A percentile compares a stretch with the other conserved stretches of the same genome.
Evolutionary conservation across 2,888 invertebrate species (phyloP).

Genomic region (Dusona sp.): DNA sequence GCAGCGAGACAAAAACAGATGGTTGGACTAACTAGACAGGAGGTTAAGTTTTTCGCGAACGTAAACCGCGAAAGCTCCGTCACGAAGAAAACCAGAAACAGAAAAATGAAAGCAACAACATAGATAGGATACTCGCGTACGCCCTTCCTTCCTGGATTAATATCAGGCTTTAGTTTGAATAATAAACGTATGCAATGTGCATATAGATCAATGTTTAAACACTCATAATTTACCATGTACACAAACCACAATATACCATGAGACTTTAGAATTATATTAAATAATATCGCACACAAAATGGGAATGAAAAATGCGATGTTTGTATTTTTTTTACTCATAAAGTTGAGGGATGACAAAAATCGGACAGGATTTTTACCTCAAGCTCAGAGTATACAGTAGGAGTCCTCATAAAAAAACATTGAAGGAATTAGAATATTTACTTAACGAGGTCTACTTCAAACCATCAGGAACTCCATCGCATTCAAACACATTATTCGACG

Average conservation of each 20-base stretch:
- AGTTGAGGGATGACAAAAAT: neutral
- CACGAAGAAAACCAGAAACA: conserved; percentile 7
- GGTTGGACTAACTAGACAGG: conserved; percentile 41
- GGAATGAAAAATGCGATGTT: neutral
- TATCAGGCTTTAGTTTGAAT: conserved; percentile 55
- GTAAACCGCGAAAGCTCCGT: conserved; percentile 56
- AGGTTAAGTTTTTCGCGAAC: conserved; percentile 57
- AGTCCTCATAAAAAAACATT: neutral
- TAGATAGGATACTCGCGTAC: conserved; percentile 30
- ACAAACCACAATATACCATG: neutral
- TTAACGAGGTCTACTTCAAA: neutral
- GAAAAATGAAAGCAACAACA: neutral
- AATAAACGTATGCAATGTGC: conserved; percentile 52
- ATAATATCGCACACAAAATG: neutral
- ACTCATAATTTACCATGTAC: conserved; percentile 27
- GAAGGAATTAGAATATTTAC: neutral
- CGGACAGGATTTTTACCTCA: neutral
- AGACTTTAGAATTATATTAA: conserved; percentile 1
- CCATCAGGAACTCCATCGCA: neutral
- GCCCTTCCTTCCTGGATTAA: conserved; percentile 69
- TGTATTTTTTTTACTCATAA: neutral
- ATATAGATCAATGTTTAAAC: conserved; percentile 56
- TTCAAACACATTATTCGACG: neutral
- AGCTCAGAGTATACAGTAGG: too few species aligned
- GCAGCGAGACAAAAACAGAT: conserved; percentile 51